A percentile compares a stretch with the other conserved stretches of the same genome.
phyloP scores from a whole-genome alignment of 2,797 vertebrate genomes.

The Schizothorax lantsangensis region DNA sequence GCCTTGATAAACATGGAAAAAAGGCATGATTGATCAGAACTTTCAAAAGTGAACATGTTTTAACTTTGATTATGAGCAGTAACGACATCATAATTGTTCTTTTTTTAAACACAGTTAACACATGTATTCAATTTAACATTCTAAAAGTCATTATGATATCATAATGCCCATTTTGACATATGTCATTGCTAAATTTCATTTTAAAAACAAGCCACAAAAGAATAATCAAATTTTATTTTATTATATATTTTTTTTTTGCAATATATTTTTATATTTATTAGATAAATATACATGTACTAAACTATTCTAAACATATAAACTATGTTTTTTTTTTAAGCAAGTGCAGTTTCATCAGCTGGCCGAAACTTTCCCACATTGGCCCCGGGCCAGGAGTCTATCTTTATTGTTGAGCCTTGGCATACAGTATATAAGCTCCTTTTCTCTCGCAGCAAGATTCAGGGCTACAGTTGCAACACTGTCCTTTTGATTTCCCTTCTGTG shows the following conservation, averaged over 20 bases:
- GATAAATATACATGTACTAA: too few species aligned
- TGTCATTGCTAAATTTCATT: neutral
- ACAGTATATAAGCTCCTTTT: neutral
- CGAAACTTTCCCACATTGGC: neutral
- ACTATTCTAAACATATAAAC: neutral
- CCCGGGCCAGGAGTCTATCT: neutral
- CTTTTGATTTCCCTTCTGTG: neutral
- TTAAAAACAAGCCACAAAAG: neutral
- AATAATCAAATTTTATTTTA: neutral
- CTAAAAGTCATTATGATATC: neutral
- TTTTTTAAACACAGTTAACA: neutral
- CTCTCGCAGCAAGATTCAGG: neutral
- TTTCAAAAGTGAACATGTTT: neutral
- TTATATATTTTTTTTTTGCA: too few species aligned
- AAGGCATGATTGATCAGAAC: neutral
- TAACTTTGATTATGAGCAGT: neutral
- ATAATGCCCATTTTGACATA: neutral
- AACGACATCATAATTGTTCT: neutral
- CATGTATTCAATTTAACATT: neutral
- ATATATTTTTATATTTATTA: neutral
- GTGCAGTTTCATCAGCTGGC: neutral
- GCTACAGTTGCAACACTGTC: neutral
- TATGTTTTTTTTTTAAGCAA: neutral
- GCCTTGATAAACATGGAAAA: neutral
- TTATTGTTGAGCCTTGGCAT: neutral